Conservation (phyloP, 1,140 invertebrate species). For the Bombus affinis region DNA sequence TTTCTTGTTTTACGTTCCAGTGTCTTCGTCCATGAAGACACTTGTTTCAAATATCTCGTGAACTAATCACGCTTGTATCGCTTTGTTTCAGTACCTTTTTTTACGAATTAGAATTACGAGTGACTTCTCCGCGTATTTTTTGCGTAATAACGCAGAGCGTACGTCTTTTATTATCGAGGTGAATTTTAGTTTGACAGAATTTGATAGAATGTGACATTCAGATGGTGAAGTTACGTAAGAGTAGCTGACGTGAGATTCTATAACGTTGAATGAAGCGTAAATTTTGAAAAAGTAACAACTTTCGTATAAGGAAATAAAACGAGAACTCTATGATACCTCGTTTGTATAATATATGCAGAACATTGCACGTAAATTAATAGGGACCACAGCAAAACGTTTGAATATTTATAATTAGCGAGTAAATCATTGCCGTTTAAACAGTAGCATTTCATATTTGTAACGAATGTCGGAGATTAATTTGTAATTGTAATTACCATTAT, state of each 20-base stretch:
- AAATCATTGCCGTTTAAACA: slow-evolving; percentile 21
- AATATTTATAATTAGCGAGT: slow-evolving; percentile 34
- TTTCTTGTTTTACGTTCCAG: neutral
- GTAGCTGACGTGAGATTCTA: neutral
- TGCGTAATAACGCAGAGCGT: too few species aligned
- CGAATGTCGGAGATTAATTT: slow-evolving; percentile 8
- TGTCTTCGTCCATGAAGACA: too few species aligned
- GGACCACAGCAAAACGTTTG: neutral
- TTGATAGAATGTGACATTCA: neutral
- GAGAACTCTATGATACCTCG: neutral
- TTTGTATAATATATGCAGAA: neutral
- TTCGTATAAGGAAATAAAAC: neutral
- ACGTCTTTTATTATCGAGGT: neutral
- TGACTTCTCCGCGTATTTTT: too few species aligned
- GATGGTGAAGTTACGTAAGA: neutral
- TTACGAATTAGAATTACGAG: too few species aligned
- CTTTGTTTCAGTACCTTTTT: too few species aligned
- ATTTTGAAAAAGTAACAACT: neutral
- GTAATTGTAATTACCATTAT: slow-evolving; percentile 13
- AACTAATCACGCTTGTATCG: too few species aligned
- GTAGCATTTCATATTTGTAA: slow-evolving; percentile 6
- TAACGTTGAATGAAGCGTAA: neutral
- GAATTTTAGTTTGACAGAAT: neutral
- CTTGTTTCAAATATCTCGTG: too few species aligned
- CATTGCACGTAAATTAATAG: slow-evolving; percentile 4